phyloP scores from a whole-genome alignment of 2,888 invertebrate genomes.

The Trachelus troglodyta region DNA sequence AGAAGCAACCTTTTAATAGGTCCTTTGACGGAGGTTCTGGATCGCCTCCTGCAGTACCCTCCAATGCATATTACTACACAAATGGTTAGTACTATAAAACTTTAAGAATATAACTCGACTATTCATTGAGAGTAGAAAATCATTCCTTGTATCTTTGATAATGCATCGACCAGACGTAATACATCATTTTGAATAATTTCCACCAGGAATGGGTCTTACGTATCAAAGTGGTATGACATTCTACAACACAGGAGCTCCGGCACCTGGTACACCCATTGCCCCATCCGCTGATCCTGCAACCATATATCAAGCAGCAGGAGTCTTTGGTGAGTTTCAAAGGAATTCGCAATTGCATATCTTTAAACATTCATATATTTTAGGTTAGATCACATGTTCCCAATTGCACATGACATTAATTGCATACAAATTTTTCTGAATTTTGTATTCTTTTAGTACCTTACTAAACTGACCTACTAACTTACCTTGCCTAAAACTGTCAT shows the following conservation, averaged over 20 bases:
- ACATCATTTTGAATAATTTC: neutral
- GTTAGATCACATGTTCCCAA: neutral
- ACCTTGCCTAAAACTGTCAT: neutral
- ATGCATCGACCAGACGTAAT: neutral
- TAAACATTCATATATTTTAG: neutral
- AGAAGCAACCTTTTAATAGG: slow-evolving; percentile 77
- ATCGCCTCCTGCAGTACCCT: slow-evolving; percentile 69
- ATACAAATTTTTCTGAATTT: neutral
- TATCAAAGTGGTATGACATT: slow-evolving; percentile 67
- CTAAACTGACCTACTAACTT: neutral
- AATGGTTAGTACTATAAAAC: slow-evolving; percentile 61
- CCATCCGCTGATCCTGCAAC: slow-evolving; percentile 61
- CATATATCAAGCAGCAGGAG: slow-evolving; percentile 61
- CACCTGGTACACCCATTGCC: slow-evolving; percentile 58
- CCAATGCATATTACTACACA: slow-evolving; percentile 67
- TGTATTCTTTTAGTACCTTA: neutral
- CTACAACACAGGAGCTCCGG: slow-evolving; percentile 61
- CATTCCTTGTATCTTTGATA: neutral
- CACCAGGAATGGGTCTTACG: slow-evolving; percentile 59
- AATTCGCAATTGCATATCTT: neutral
- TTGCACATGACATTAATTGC: neutral
- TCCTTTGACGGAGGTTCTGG: slow-evolving; percentile 69
- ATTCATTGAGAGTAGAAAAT: neutral
- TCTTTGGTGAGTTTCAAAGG: slow-evolving; percentile 53
- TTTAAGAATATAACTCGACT: neutral